These are phyloP conservation scores for Tipula vernalis DNA, from an alignment of 2,888 invertebrate genomes.

Conservation along the genomic window DNA sequence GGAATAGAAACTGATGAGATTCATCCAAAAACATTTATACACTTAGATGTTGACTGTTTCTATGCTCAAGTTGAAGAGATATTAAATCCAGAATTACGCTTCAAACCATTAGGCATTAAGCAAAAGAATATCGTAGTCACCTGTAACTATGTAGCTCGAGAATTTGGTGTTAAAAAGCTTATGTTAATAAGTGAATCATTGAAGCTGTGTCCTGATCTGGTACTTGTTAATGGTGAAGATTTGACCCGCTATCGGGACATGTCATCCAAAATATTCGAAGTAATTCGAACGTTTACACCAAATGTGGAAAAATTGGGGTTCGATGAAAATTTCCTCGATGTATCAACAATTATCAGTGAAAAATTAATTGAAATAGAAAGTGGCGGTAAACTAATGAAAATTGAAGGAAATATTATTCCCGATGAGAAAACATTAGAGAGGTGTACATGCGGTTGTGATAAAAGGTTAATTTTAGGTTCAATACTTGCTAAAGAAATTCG, in stretches of 20 bases:
- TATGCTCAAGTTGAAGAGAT: constrained; percentile 79
- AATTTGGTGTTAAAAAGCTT: constrained; percentile 62
- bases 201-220: constrained; percentile 57
- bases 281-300: constrained; percentile 57
- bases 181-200: constrained; percentile 65
- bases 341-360: constrained; percentile 51
- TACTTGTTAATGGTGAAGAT: constrained; percentile 72
- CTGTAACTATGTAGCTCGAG: constrained; percentile 69
- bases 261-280: constrained; percentile 61
- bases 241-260: constrained; percentile 65
- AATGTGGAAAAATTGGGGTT: constrained; percentile 70
- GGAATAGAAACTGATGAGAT: constrained; percentile 21
- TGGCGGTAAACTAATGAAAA: constrained; percentile 6
- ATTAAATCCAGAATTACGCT: constrained; percentile 51
- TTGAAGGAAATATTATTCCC: constrained; percentile 43
- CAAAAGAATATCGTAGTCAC: constrained; percentile 78
- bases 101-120: constrained; percentile 63
- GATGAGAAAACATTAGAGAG: constrained; percentile 40
- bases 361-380: constrained; percentile 15
- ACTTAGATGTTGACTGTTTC: constrained; percentile 73
- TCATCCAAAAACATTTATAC: constrained; percentile 60
- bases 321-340: constrained; percentile 77
- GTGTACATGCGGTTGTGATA: constrained; percentile 64
- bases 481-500: constrained; percentile 67
- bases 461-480: constrained; percentile 54